These are phyloP conservation scores for Acrobeloides nanus DNA, from an alignment of 2,888 invertebrate genomes.

Conservation along the genomic window DNA sequence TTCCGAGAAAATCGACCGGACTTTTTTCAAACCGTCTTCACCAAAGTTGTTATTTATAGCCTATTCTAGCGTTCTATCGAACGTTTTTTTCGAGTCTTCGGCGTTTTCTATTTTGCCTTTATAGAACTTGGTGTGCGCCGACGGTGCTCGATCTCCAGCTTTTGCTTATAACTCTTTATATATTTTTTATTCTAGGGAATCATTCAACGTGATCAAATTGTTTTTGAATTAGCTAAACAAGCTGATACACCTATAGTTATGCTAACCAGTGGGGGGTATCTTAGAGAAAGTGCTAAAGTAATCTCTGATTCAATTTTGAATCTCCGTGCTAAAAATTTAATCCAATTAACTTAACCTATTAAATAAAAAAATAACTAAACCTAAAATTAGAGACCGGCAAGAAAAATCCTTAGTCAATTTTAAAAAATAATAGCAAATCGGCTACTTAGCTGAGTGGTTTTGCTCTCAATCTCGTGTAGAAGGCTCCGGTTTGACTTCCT, in stretches of 20 bases:
- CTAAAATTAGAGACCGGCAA: not conserved
- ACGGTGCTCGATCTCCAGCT: not conserved
- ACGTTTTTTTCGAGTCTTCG: no score
- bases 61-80: no score
- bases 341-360: constrained; percentile 7
- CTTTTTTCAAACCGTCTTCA: no score
- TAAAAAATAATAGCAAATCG: not conserved
- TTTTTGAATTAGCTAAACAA: constrained; percentile 65
- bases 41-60: no score
- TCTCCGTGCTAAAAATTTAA: constrained; percentile 59
- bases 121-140: not conserved
- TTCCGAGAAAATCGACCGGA: no score
- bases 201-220: constrained; percentile 72
- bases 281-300: constrained; percentile 68
- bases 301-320: constrained; percentile 79
- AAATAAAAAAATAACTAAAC: not conserved
- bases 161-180: constrained; percentile 3
- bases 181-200: constrained; percentile 64
- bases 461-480: no score
- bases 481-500: no score
- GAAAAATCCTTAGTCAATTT: not conserved
- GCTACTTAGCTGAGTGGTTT: no score
- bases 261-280: constrained; percentile 72
- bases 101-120: not conserved
- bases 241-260: constrained; percentile 38